A percentile compares a stretch with the other conserved stretches of the same genome.
Conservation (phyloP, 2,797 vertebrate genomes). For the Halcyon smyrnensis region DNA sequence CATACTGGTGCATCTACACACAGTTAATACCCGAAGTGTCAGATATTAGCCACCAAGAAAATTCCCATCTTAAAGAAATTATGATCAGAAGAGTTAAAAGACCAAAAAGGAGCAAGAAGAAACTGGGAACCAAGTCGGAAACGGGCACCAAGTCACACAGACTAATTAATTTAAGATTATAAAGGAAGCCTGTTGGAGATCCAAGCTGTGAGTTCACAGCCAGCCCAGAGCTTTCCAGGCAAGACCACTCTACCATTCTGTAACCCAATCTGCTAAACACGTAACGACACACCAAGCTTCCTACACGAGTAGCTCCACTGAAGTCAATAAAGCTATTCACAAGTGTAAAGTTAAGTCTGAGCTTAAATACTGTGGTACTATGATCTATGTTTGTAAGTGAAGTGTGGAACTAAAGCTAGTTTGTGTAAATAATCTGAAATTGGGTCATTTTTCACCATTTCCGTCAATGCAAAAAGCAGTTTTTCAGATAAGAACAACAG, state of each 20-base stretch:
- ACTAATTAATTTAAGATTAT: neutral
- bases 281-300: neutral
- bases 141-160: neutral
- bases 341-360: conserved; percentile 27
- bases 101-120: neutral
- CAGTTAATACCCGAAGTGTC: accelerated
- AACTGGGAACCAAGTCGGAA: neutral
- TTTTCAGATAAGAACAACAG: conserved; percentile 48
- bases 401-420: conserved; percentile 27
- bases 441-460: conserved; percentile 53
- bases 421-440: conserved; percentile 38
- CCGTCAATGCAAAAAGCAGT: conserved; percentile 16
- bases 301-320: neutral
- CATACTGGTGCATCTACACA: neutral
- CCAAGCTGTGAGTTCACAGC: neutral
- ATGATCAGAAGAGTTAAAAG: neutral
- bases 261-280: neutral
- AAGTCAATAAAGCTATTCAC: conserved; percentile 61
- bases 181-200: neutral
- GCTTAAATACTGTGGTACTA: neutral
- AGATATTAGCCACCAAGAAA: neutral
- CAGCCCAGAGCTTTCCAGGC: neutral
- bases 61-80: neutral
- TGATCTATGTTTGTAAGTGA: conserved; percentile 32
- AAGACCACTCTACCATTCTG: neutral